Base-by-base conservation (phyloP, 2,888 invertebrate species). In the Teleiodes luculella region DNA sequence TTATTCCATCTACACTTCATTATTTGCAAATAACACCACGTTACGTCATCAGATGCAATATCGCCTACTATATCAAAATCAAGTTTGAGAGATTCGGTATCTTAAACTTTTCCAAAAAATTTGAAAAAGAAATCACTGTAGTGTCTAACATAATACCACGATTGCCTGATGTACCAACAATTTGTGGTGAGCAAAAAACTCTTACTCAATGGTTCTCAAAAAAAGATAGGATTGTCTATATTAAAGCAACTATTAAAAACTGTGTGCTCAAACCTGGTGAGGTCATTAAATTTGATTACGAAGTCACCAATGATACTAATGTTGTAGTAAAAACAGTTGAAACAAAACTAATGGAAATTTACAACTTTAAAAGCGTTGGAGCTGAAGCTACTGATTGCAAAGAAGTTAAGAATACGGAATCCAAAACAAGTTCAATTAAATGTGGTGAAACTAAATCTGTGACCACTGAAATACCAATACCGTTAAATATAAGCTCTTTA, bases 11-110 rank as follows among this genome's bases (percentile, higher is more conserved):
- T 0, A 63, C 66, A 3, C 57, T 70, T 16, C 48, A 61, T 3
- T 68, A 64, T 36, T 28, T 30, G 1, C 60, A 58, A 30, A n/a
- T 43, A 0, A 52, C 58, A 2, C 18, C 47, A 0, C 48, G 47
- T 13, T 63, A 63, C 7, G 49, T 41, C 13, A 55, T 72, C 2
- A 51, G 51, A 1, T 71, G 75, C 20, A 46, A 56, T 0, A 76
- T 77, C 7, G 58, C 54, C 11, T 78, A 77, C 46, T 66, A 73
- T 35, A 57, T 77, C n/a, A 65, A 67, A 0, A 72, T 75, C 28
- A 72, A 68, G 60, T 76, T 77, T 14, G 66, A 73, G 24, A 68
- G 59, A 52, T 63, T 69, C 0, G 73, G 74, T 1, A 57, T 72
- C 43, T 69, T 77, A 5, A 13, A 13, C 7, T 14, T 37, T 7